These are phyloP conservation scores for Myotis davidii DNA, from an alignment of 2,113 vertebrate genomes.

Conservation along the genomic window DNA sequence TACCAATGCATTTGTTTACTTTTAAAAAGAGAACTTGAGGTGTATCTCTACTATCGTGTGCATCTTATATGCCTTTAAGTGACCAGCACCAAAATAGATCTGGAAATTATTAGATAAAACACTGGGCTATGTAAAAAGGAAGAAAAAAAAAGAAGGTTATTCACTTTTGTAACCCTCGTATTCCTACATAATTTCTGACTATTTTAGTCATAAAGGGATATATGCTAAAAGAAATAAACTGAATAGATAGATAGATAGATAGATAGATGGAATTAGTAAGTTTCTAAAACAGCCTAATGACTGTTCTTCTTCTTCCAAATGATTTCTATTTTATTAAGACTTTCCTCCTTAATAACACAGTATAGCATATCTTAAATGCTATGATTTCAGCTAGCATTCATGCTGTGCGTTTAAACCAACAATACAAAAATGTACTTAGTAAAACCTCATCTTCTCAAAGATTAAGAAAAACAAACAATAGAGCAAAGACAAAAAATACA, in stretches of 20 bases:
- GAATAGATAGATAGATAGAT: neutral
- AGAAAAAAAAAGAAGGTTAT: neutral
- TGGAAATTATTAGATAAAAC: conserved; percentile 17
- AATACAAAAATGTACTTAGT: neutral
- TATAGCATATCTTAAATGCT: conserved; percentile 18
- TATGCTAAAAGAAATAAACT: conserved; percentile 17
- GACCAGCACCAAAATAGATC: neutral
- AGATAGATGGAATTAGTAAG: neutral
- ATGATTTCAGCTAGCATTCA: conserved; percentile 22
- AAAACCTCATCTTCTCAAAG: conserved; percentile 51
- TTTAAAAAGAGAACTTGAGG: neutral
- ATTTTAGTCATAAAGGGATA: neutral
- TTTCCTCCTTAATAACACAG: conserved; percentile 37
- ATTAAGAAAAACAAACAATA: conserved; percentile 47
- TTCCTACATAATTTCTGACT: neutral
- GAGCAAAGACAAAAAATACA: neutral
- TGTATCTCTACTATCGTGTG: neutral
- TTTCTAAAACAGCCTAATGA: conserved; percentile 34
- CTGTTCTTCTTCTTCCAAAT: conserved; percentile 19
- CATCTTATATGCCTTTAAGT: neutral
- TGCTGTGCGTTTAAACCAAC: conserved; percentile 38
- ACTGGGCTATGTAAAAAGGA: neutral
- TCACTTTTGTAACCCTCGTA: neutral
- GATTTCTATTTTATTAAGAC: conserved; percentile 56
- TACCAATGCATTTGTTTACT: neutral